Percentiles rank a stretch among this genome's conserved stretches.
phyloP scores from a whole-genome alignment of 2,113 vertebrate species.

The Pachypanchax playfairii region DNA sequence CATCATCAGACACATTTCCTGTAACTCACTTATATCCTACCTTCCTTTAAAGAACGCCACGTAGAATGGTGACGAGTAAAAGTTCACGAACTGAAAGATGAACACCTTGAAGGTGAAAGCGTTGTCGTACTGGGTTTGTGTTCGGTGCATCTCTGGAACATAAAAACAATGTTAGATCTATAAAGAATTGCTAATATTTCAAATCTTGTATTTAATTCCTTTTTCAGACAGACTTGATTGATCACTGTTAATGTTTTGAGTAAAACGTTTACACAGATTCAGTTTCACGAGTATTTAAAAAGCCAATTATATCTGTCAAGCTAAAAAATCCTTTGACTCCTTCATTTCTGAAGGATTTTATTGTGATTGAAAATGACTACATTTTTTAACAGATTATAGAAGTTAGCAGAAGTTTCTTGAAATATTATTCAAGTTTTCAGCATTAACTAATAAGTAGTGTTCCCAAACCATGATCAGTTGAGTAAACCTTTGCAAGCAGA shows the following conservation, averaged over 20 bases:
- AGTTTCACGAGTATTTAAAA: neutral
- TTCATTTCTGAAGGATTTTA: neutral
- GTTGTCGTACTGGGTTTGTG: constrained; percentile 83
- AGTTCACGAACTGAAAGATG: constrained; percentile 86
- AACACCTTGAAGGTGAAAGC: constrained; percentile 86
- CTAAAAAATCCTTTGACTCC: neutral
- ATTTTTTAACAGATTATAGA: too few species aligned
- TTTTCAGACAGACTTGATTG: neutral
- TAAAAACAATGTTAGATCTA: neutral
- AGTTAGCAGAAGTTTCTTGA: neutral
- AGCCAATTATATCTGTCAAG: neutral
- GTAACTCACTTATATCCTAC: constrained; percentile 45
- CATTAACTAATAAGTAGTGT: neutral
- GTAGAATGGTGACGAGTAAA: constrained; percentile 85
- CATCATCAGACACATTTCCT: neutral
- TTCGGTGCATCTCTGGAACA: constrained; percentile 83
- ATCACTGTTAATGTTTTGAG: too few species aligned
- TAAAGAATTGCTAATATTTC: neutral
- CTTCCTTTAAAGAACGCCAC: constrained; percentile 87
- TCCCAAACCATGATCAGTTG: neutral
- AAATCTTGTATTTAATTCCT: neutral
- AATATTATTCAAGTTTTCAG: neutral
- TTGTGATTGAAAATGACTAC: neutral
- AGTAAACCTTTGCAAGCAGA: neutral
- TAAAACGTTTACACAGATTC: too few species aligned